Evolutionary conservation across 2,888 invertebrate species (phyloP), one percentile per base, ranked within the genome.

Genomic region (Andrena marginata): DNA sequence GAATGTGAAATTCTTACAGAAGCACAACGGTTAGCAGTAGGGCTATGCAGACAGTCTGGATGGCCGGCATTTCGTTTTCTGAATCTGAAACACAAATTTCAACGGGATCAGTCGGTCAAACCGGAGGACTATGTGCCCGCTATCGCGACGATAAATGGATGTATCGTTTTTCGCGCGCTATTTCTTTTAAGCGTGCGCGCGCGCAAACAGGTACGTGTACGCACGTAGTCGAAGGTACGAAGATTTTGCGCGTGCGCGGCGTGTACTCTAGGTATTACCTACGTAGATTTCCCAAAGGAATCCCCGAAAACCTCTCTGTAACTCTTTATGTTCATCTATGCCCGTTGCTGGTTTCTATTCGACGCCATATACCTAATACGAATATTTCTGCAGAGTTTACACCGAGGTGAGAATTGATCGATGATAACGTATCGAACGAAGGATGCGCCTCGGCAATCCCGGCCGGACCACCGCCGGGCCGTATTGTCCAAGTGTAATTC

Each of bases 1-100:
- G 16, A n/a, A 35, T 59, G 48, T 16, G 8, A 49, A 54, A 23
- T 85, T 84, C 90, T 92, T 88, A 92, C 92, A 87, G 62, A 8
- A 90, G 84, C 31, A 88, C 51, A 48, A 85, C 56, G 26, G 84
- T 77, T 67, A 90, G 71, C n/a, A 89, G 73, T 23, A 84, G 80
- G 76, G 88, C 75, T 42, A 84, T 29, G 63, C 72, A 85, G 69
- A 86, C 51, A 5, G 85, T 77, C 76, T 87, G 90, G 48, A 82
- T 51, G 74, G 83, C 75, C 75, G 85, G 65, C 91, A 90, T 92
- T 80, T 85, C 87, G 72, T 51, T 74, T 71, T 7, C 68, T 35
- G 33, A 63, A 70, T 85, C 91, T 92, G 87, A 86, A 88, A 85
- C 77, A 80, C 23, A 59, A 77, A 73, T 76, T 65, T 1, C 10